These are phyloP conservation scores for Lepas anatifera DNA, from an alignment of 2,888 invertebrate genomes.

Conservation along the genomic window DNA sequence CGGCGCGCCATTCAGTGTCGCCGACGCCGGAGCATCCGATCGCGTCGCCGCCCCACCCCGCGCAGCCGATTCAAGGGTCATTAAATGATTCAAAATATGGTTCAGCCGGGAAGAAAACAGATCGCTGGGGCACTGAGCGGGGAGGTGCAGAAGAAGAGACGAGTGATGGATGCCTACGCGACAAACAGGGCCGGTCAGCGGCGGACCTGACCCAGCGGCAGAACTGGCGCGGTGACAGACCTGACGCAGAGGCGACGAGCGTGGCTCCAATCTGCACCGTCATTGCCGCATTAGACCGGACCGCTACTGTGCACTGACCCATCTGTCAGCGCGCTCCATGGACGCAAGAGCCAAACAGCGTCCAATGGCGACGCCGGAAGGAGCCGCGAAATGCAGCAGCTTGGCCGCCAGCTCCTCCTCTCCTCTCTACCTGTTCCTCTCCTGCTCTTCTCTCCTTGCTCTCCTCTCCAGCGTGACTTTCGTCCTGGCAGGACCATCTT, in stretches of 20 bases:
- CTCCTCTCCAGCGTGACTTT: no score
- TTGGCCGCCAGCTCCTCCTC: no score
- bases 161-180: background rate
- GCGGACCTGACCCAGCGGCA: background rate
- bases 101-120: slow-evolving; percentile 3
- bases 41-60: no score
- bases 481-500: no score
- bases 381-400: no score
- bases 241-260: background rate
- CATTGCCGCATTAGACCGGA: background rate
- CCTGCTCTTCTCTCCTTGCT: no score
- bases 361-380: no score
- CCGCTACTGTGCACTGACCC: background rate
- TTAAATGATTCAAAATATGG: slow-evolving; percentile 7
- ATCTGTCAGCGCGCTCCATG: background rate
- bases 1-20: background rate
- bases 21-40: background rate
- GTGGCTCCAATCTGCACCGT: background rate
- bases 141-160: background rate
- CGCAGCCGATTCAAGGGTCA: background rate
- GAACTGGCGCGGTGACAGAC: background rate
- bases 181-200: background rate
- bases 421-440: no score
- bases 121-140: background rate
- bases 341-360: no score